Base-by-base conservation (phyloP, 2,888 invertebrate genomes). In the Patella caerulea region DNA sequence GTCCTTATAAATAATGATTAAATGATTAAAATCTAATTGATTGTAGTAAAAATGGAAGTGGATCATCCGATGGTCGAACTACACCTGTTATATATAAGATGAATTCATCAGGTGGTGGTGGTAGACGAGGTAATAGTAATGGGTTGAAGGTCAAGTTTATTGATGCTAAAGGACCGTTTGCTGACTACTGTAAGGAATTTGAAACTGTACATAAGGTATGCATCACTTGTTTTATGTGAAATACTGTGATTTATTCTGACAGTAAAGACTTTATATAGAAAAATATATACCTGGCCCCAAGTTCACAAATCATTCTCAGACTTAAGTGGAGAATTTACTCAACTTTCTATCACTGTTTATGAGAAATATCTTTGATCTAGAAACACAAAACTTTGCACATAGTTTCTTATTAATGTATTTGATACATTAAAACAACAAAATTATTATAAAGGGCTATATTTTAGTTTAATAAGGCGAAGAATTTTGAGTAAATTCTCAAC, bases 131-230 rank as follows among this genome's bases (percentile, higher is more conserved):
- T 59, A 82, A 82, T 24, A 74, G 81, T n/a, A 83, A 83, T 69
- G 83, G 83, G 11, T 83, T 84, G 56, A 89, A 88, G 71, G 84
- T 87, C 55, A 88, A 86, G 71, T 86, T 88, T 53, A 84, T 87
- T 59, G 88, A 89, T 69, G 86, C 84, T 24, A 87, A 87, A 59
- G 88, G 89, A 5, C 84, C 83, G 59, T 89, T 89, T 84, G 87
- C 89, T 55, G 88, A 89, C 14, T 89, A 88, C 78, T 90, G 89
- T 77, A 80, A 83, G 72, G 87, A 87, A 69, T 88, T 89, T 85
- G 88, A 89, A 77, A 83, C 78, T 29, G 82, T 84, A 54, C 88
- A 89, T 72, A 86, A 84, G 84, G 89, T 89, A 80, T 55, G 83
- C 80, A 15, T 17, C 19, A n/a, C 9, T 45, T 34, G 45, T 45